phyloP scores from a whole-genome alignment of 2,113 vertebrate genomes.

The Heterotilapia buettikoferi region DNA sequence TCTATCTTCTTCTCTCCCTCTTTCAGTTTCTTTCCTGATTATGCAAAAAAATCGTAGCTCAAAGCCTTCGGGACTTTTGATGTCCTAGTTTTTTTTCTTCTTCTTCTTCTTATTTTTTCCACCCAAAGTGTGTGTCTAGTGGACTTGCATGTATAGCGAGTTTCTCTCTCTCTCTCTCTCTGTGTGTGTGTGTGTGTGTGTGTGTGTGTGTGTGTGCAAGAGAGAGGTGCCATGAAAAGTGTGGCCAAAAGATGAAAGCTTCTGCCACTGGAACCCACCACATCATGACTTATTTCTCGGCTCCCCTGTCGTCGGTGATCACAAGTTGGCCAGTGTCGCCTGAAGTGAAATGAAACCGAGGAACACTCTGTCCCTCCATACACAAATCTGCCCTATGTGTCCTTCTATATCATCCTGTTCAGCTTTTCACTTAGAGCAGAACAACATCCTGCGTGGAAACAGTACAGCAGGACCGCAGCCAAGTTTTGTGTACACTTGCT shows the following conservation, averaged over 20 bases:
- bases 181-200: background rate
- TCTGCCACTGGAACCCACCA: background rate
- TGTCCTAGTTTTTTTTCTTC: conserved; percentile 66
- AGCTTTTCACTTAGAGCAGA: background rate
- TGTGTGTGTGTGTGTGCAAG: background rate
- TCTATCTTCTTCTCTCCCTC: background rate
- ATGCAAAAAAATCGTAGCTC: conserved; percentile 66
- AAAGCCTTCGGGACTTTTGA: conserved; percentile 71
- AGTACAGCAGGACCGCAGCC: background rate
- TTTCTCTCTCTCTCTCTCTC: background rate
- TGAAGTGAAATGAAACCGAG: conserved; percentile 11
- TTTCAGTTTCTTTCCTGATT: conserved; percentile 52
- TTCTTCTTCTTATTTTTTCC: background rate
- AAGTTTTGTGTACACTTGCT: background rate
- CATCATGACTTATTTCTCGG: conserved; percentile 16
- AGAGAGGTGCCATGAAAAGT: background rate
- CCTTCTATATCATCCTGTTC: background rate
- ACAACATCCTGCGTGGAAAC: background rate
- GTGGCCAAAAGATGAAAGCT: conserved; percentile 41
- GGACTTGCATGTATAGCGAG: background rate
- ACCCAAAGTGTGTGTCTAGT: conserved; percentile 17
- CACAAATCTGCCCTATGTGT: background rate
- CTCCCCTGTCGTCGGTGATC: background rate
- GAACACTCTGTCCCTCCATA: background rate
- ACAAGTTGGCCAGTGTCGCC: conserved; percentile 14